These are phyloP conservation scores for Amniataba percoides DNA, from an alignment of 2,797 vertebrate species.

Conservation along the genomic window DNA sequence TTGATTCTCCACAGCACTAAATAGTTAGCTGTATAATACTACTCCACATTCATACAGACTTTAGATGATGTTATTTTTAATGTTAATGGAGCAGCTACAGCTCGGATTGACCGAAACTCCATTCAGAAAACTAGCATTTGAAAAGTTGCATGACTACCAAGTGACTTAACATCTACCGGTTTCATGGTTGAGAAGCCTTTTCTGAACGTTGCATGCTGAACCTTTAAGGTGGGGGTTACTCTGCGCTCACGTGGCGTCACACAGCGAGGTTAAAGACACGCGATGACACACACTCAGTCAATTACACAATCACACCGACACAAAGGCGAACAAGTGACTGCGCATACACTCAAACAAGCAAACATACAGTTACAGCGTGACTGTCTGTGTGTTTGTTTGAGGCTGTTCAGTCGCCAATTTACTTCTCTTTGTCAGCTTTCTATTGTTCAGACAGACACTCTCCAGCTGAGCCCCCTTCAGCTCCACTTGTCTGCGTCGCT, in stretches of 20 bases:
- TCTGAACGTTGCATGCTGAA: too few species aligned
- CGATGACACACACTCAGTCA: neutral
- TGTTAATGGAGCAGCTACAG: too few species aligned
- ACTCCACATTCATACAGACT: too few species aligned
- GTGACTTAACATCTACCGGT: too few species aligned
- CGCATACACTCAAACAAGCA: conserved; percentile 1
- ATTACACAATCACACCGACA: neutral
- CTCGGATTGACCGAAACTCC: too few species aligned
- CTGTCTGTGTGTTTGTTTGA: conserved; percentile 53
- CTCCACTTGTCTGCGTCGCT: conserved; percentile 52
- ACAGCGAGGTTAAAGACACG: neutral
- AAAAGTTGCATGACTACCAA: too few species aligned
- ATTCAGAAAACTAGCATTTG: too few species aligned
- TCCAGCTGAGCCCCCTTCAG: conserved; percentile 73
- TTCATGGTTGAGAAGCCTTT: too few species aligned
- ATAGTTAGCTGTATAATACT: too few species aligned
- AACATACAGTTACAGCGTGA: conserved; percentile 10
- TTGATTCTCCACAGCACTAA: too few species aligned
- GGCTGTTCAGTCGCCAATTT: conserved; percentile 59
- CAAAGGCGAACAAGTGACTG: neutral
- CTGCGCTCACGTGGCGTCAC: neutral
- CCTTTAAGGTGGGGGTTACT: neutral
- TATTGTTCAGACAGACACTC: conserved; percentile 56
- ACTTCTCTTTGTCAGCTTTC: conserved; percentile 63
- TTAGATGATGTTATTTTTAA: too few species aligned